A percentile compares a stretch with the other conserved stretches of the same genome.
These are phyloP conservation scores for Onthophagus sagittarius DNA, from an alignment of 2,888 invertebrate genomes.

Conservation along the genomic window DNA sequence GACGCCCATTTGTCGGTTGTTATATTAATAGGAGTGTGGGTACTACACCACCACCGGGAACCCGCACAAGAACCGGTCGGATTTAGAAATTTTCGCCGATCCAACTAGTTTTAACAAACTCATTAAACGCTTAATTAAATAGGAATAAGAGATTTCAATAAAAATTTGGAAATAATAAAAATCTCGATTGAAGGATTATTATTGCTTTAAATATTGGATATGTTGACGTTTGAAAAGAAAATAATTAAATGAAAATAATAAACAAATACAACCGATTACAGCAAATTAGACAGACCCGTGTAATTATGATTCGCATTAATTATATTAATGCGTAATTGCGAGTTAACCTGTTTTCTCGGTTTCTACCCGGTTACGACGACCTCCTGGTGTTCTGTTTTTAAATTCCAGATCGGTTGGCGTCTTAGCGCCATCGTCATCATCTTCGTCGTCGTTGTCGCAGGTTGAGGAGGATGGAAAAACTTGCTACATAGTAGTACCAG, in stretches of 20 bases:
- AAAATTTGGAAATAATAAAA: too few species aligned
- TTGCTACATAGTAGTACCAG: not conserved
- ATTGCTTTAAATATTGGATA: too few species aligned
- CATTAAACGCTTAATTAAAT: too few species aligned
- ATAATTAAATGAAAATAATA: not conserved
- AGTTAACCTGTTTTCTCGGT: conserved; percentile 2
- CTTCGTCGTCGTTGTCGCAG: not conserved
- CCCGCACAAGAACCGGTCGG: not conserved
- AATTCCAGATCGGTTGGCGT: not conserved
- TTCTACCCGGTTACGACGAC: not conserved
- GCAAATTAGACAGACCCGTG: conserved; percentile 19
- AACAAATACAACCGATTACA: conserved; percentile 4
- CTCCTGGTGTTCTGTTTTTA: conserved; percentile 9
- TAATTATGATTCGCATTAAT: conserved; percentile 22
- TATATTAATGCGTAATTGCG: conserved; percentile 20
- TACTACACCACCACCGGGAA: not conserved
- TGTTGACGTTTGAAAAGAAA: not conserved
- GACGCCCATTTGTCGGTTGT: not conserved
- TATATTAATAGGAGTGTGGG: not conserved
- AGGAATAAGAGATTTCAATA: too few species aligned
- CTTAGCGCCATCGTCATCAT: not conserved
- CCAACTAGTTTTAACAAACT: too few species aligned
- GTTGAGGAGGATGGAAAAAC: not conserved
- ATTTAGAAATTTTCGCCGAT: not conserved
- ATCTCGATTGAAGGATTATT: too few species aligned